Conservation (phyloP, 2,888 invertebrate species). For the Epicampocera succincta region DNA sequence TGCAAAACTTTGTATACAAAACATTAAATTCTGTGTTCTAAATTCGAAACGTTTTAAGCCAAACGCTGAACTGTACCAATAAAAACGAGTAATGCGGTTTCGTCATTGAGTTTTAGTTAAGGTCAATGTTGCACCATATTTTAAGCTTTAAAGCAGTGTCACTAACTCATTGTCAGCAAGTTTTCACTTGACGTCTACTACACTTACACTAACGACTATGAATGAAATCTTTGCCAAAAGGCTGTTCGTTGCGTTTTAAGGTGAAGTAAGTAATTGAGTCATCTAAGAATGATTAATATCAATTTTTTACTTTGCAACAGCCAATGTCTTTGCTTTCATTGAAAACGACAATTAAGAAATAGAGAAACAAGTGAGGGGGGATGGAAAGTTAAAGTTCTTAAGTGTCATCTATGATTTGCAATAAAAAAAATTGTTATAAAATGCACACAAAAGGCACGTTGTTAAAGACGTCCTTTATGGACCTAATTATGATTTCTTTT, state of each 20-base stretch:
- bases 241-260: conserved; percentile 24
- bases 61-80: conserved; percentile 13
- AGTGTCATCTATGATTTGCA: too few relatives aligned
- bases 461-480: too few relatives aligned
- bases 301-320: neutral
- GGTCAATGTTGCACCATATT: conserved; percentile 69
- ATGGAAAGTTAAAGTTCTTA: too few relatives aligned
- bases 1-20: conserved; percentile 13
- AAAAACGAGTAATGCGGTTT: conserved; percentile 50
- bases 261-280: conserved; percentile 52
- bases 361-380: too few relatives aligned
- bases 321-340: conserved; percentile 18
- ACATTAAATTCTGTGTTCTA: conserved; percentile 59
- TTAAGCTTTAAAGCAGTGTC: conserved; percentile 62
- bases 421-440: too few relatives aligned
- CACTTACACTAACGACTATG: conserved; percentile 23
- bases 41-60: conserved; percentile 56
- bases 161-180: conserved; percentile 66
- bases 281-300: conserved; percentile 23
- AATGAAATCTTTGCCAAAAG: conserved; percentile 57
- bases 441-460: too few relatives aligned
- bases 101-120: conserved; percentile 68
- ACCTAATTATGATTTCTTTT: too few relatives aligned
- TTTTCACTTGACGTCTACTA: conserved; percentile 57
- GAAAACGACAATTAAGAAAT: conserved; percentile 7